Base-by-base conservation (phyloP, 2,113 vertebrate species). In the Solea senegalensis region DNA sequence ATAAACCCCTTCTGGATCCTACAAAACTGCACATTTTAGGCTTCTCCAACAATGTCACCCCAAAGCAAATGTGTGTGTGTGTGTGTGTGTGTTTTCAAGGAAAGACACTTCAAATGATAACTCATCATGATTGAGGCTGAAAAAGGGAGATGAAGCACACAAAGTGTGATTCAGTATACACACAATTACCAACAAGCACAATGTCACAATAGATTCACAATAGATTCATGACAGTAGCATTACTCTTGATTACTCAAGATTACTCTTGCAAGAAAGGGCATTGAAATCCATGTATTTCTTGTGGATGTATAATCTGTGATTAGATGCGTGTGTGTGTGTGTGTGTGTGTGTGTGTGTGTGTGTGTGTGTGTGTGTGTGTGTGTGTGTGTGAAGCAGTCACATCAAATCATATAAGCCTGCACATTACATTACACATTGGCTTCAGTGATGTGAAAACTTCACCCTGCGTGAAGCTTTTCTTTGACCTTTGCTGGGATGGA, bases 401-500 rank as follows among this genome's bases (percentile, higher is more conserved):
- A 21, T 21, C 21, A 21, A 21, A 21, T 21, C 21, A 21, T 21
- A 21, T 21, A 21, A 21, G 21, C 21, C 21, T 21, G 21, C 21
- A 21, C 21, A 21, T 21, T 21, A 21, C 21, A 21, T 21, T 21
- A 21, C 45, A 48, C 45, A 48, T 12, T 48, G 45, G 14, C 45
- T 48, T 48, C 14, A 14, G 45, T 48, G 34, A 34, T 34, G 34
- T 34, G 10, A 48, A 14, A 1, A 59, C 5, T 67, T 58, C 46
- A 34, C 3, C 13, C 58, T 54, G 16, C 10, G 4, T 50, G 49
- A 50, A 50, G 7, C 49, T n/a, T 4, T 44, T 64, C 65, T 73
- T 70, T 89, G 86, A 90, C 85, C 88, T 92, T 91, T 89, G 28
- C 68, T 26, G 16, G 65, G 76, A 80, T 67, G 62, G 89, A 48